These are phyloP conservation scores for Paedocypris sp. DNA, from an alignment of 2,113 vertebrate species.

Conservation along the genomic window DNA sequence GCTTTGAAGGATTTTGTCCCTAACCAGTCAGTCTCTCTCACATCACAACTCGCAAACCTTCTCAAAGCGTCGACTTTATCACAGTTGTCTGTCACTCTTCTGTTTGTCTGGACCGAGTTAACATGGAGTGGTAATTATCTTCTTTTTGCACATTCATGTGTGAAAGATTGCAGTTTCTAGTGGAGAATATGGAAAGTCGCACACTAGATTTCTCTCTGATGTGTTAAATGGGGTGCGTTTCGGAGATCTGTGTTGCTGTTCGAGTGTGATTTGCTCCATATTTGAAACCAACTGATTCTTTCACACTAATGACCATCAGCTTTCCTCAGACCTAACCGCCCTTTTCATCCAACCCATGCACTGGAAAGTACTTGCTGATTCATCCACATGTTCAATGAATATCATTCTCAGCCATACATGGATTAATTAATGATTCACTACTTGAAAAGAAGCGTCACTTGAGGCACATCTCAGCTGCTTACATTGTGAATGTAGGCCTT, in stretches of 20 bases:
- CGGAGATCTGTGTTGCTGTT: slow-evolving; percentile 9
- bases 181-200: background rate
- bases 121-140: background rate
- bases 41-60: background rate
- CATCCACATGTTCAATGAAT: slow-evolving; percentile 28
- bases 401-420: slow-evolving; percentile 11
- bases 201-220: background rate
- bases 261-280: slow-evolving; percentile 38
- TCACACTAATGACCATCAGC: background rate
- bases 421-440: background rate
- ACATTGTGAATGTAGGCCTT: too few species aligned
- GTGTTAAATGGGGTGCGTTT: background rate
- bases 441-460: background rate
- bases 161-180: background rate
- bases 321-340: background rate
- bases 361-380: slow-evolving; percentile 42
- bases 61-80: background rate
- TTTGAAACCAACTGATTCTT: slow-evolving; percentile 10
- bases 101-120: background rate
- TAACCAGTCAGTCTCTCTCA: background rate
- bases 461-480: background rate
- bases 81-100: background rate
- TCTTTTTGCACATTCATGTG: background rate
- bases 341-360: slow-evolving; percentile 47
- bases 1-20: background rate